Base-by-base conservation (phyloP, 2,888 invertebrate genomes). In the Stratiomys singularior region DNA sequence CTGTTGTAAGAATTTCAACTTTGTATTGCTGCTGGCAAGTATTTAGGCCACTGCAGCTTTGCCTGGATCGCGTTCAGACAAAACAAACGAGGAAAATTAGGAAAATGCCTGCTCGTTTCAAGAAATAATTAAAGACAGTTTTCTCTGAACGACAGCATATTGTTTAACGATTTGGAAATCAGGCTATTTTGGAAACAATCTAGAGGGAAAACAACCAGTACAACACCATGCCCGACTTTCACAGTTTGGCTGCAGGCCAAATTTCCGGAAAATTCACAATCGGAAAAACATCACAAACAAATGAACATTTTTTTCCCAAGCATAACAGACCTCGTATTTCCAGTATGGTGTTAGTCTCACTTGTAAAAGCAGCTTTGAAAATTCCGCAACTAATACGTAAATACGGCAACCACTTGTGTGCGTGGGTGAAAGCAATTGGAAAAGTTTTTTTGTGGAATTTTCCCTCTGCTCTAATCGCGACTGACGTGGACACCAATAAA, bases 241-340 rank as follows among this genome's bases (percentile, higher is more conserved):
- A 37, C 52, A 52, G 15, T 9, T 52, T n/a, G 18, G 52, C 52
- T 18, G 15, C 15, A 13, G 15, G 52, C 52, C 15, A 52, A 52
- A 52, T 52, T 52, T n/a, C 15, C 4, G 18, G 18, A 18, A 52
- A 52, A 52, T 13, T 52, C 52, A 4, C 37, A 52, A 52, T 52
- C 52, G 15, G 52, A 52, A 52, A 52, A 18, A 52, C 18, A 52
- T 52, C 52, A 52, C 52, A 52, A 52, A 52, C 52, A 52, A 52
- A 52, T 13, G 52, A 52, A 15, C 52, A 52, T n/a, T 13, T 13
- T 18, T 13, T 13, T 18, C 15, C 52, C 52, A 18, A n/a, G 15
- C 52, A 52, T 15, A 52, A 52, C 52, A 52, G 18, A 52, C 4
- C n/a, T 3, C 15, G 52, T 52, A 13, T 13, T n/a, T 52, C 15